Base-by-base conservation (phyloP, 2,113 vertebrate species). In the Rhinopomastus cyanomelas region DNA sequence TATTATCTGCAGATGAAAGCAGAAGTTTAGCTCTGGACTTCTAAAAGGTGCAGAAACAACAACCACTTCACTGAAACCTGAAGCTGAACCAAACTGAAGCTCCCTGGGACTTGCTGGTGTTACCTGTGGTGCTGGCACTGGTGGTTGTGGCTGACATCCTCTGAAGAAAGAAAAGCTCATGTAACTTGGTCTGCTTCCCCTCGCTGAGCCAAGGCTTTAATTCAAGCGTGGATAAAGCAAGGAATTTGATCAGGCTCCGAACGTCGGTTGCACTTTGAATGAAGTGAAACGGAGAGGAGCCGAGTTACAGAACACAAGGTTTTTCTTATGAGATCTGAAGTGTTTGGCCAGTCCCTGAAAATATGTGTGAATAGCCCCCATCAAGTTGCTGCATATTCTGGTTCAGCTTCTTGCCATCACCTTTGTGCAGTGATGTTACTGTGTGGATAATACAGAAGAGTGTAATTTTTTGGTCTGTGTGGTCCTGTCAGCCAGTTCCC, bases 241-340 rank as follows among this genome's bases (percentile, higher is more conserved):
- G 88, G 92, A 96, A 95, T 96, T 94, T 85, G 89, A 96, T 95
- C 94, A 42, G 73, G 53, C 69, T 89, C 21, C 79, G 81, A 46
- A 52, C 1, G 2, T 92, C 1, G 10, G 87, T 23, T 34, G 42
- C 81, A 68, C 68, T 95, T 88, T 69, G 81, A 92, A 86, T 5
- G 5, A 15, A 73, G 30, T 80, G 83, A 86, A 95, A 95, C 23
- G 32, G 86, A 82, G 78, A 60, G 88, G 56, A 76, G 80, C 85
- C 0, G 29, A 69, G 67, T 36, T 91, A 77, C 29, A 56, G 83
- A 60, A n/a, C 66, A 55, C 26, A 32, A 27, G 37, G 15, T 60
- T 81, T 87, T 81, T n/a, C 56, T 80, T 68, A 46, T 89, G 60
- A 85, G 87, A 69, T 39, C 36, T 81, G 62, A 92, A 66, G 74